Evolutionary conservation across 1,140 invertebrate genomes (phyloP), one percentile per base, ranked within the genome.

Genomic region (Euglossa dilemma): DNA sequence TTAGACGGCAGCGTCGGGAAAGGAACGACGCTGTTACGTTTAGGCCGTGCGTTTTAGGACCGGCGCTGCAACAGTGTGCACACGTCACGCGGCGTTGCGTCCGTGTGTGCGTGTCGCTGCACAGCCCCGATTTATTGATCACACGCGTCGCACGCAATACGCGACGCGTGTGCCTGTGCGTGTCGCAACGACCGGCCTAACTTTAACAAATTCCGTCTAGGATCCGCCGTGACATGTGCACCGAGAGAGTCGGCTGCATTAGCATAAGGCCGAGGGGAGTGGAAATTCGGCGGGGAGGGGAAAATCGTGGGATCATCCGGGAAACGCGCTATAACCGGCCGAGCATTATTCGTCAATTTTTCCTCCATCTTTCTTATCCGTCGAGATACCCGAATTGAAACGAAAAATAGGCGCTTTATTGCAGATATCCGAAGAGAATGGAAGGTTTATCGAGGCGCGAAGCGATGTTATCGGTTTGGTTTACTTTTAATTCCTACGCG

Each of bases 81-180:
- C 45, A 79, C 45, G 74, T 69, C 72, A 88, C 80, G 85, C 81
- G 86, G 86, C 74, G 82, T 86, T 85, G 87, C 83, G 84, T 77
- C 66, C 63, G 87, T 91, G 81, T 91, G 81, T 80, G 64, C 67
- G 88, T 85, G 86, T 82, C 92, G 90, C 83, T 92, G 90, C 91
- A 91, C 90, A 90, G 86, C 85, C 90, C 36, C 91, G 92, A 93
- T 93, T 94, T 94, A 94, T 94, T 93, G 93, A 94, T 94, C 93
- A 92, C 93, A 91, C 90, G 91, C 91, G 91, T 91, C 90, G 90
- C 88, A 92, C 91, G 91, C 92, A 92, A 87, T 91, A 90, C 84
- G 87, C 23, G n/a, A 47, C 25, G 91, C 86, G 90, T 89, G 86
- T 91, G 72, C 70, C 28, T 90, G 36, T 36, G 90, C 86, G 85